phyloP scores from a whole-genome alignment of 2,888 invertebrate species.

The Syrphus vitripennis region DNA sequence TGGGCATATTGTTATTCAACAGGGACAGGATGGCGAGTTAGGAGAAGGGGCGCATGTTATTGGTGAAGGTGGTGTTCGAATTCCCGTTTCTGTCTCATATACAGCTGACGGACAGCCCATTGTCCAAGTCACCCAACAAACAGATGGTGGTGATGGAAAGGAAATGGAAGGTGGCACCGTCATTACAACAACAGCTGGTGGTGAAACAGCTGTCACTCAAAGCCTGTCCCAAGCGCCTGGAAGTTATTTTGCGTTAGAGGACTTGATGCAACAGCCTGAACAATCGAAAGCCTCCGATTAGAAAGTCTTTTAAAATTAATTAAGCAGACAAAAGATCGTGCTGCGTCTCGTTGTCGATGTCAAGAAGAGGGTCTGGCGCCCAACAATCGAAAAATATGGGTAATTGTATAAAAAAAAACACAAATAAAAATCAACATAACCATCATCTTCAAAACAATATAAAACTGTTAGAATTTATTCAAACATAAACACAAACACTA shows the following conservation, averaged over 20 bases:
- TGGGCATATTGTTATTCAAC: conserved; percentile 81
- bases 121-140: conserved; percentile 79
- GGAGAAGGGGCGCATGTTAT: conserved; percentile 80
- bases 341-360: background rate
- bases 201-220: conserved; percentile 73
- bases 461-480: conserved; percentile 12
- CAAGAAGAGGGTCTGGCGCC: conserved; percentile 16
- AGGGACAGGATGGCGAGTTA: conserved; percentile 79
- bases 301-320: background rate
- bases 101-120: conserved; percentile 80
- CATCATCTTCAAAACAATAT: background rate
- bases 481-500: background rate
- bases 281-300: conserved; percentile 60
- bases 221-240: conserved; percentile 72
- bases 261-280: conserved; percentile 75
- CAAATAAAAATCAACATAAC: background rate
- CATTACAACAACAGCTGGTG: conserved; percentile 71
- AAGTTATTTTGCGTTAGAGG: conserved; percentile 77
- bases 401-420: conserved; percentile 51
- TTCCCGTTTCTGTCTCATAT: conserved; percentile 81
- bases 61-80: conserved; percentile 80
- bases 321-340: background rate
- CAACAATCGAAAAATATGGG: conserved; percentile 1
- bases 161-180: conserved; percentile 72
- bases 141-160: conserved; percentile 74